phyloP scores from a whole-genome alignment of 2,888 invertebrate species.

The Altica lythri region DNA sequence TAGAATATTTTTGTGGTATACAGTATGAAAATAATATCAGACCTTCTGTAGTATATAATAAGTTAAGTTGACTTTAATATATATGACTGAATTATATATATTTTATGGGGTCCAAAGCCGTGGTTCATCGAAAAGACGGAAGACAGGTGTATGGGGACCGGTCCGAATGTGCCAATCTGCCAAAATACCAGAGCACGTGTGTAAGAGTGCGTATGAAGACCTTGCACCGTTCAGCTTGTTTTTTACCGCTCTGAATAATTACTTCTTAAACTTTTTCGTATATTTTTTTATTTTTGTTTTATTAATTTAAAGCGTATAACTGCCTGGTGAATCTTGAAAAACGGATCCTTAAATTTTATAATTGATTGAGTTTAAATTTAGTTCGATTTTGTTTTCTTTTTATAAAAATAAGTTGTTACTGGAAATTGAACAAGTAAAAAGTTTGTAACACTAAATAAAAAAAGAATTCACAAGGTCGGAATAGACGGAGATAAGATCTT shows the following conservation, averaged over 20 bases:
- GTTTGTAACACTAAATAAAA: too few species aligned
- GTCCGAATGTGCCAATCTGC: slow-evolving; percentile 27
- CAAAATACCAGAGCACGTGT: slow-evolving; percentile 27
- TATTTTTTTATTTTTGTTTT: slow-evolving; percentile 7
- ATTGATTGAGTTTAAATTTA: too few species aligned
- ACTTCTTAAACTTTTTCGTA: slow-evolving; percentile 13
- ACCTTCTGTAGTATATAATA: slow-evolving; percentile 4
- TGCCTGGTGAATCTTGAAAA: background rate
- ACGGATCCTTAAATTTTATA: background rate
- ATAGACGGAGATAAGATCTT: too few species aligned
- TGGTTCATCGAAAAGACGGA: slow-evolving; percentile 19
- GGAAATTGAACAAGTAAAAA: too few species aligned
- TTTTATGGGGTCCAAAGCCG: slow-evolving; percentile 14
- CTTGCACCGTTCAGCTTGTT: slow-evolving; percentile 8
- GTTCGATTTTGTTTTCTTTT: too few species aligned
- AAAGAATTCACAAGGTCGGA: too few species aligned
- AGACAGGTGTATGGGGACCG: slow-evolving; percentile 26
- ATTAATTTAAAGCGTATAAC: slow-evolving; percentile 7
- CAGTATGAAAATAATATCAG: background rate
- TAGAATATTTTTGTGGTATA: too few species aligned
- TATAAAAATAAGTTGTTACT: too few species aligned
- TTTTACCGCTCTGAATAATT: slow-evolving; percentile 22
- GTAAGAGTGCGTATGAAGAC: slow-evolving; percentile 12
- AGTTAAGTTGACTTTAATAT: slow-evolving; percentile 12
- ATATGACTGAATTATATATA: slow-evolving; percentile 11